Evolutionary conservation across 2,113 vertebrate genomes (phyloP).

Genomic region (Nibea albiflora): DNA sequence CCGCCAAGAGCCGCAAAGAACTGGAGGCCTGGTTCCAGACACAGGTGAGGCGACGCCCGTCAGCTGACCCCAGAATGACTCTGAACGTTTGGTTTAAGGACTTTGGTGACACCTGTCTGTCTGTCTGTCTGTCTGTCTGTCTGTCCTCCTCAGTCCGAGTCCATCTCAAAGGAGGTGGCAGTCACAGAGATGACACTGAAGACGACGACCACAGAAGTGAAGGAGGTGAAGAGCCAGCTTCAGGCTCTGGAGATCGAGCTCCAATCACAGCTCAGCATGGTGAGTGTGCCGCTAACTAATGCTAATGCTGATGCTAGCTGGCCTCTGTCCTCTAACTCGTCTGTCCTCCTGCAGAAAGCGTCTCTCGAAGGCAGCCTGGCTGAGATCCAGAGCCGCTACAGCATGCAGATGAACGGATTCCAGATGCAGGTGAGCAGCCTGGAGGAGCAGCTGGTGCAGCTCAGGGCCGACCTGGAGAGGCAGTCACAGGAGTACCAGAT

Average conservation of each 20-base stretch:
- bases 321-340: too few relatives aligned
- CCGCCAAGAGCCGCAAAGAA: constrained; percentile 82
- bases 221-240: constrained; percentile 80
- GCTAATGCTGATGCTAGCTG: not conserved
- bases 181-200: constrained; percentile 81
- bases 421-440: constrained; percentile 78
- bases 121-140: too few relatives aligned
- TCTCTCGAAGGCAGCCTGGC: constrained; percentile 84
- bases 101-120: too few relatives aligned
- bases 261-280: constrained; percentile 87
- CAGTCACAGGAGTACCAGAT: constrained; percentile 86
- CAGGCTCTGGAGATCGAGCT: constrained; percentile 89
- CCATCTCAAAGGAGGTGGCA: constrained; percentile 81
- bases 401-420: constrained; percentile 75
- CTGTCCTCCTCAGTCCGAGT: constrained; percentile 77
- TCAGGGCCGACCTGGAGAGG: constrained; percentile 83
- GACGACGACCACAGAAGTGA: constrained; percentile 81
- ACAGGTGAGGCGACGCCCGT: constrained; percentile 59
- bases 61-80: too few relatives aligned
- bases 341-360: constrained; percentile 80
- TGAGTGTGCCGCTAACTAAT: constrained; percentile 50
- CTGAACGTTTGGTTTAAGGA: too few relatives aligned
- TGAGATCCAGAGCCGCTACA: constrained; percentile 83
- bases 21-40: constrained; percentile 78
- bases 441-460: constrained; percentile 82